These are phyloP conservation scores for Scaptomyza pallida DNA, from an alignment of 1,140 invertebrate species.

Conservation along the genomic window DNA sequence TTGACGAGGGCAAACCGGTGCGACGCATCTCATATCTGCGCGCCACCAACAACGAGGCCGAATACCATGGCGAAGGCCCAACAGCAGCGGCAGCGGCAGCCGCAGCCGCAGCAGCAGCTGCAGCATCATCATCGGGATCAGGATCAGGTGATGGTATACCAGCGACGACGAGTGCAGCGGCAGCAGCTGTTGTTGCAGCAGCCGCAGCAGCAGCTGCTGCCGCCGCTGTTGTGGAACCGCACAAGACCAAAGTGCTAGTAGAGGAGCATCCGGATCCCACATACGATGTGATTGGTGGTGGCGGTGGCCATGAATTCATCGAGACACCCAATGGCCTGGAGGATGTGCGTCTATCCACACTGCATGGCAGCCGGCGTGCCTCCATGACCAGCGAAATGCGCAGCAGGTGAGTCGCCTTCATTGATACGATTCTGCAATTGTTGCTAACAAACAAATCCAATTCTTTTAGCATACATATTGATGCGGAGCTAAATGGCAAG, in stretches of 20 bases:
- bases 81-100: conserved; percentile 33
- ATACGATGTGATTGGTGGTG: conserved; percentile 70
- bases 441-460: neutral
- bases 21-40: conserved; percentile 95
- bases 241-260: conserved; percentile 68
- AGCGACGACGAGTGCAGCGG: conserved; percentile 7
- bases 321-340: conserved; percentile 72
- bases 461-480: conserved; percentile 69
- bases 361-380: conserved; percentile 70
- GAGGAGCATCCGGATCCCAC: conserved; percentile 79
- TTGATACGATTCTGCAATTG: neutral
- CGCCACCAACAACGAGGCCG: conserved; percentile 88
- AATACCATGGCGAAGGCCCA: conserved; percentile 84
- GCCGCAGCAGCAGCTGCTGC: conserved; percentile 7
- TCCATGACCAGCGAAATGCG: conserved; percentile 79
- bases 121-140: no score
- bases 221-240: conserved; percentile 61
- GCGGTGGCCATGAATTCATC: conserved; percentile 70
- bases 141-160: no score
- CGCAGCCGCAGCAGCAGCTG: conserved; percentile 21
- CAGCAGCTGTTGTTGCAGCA: conserved; percentile 38
- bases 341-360: conserved; percentile 66
- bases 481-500: conserved; percentile 77
- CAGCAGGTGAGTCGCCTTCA: conserved; percentile 74
- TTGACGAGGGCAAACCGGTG: conserved; percentile 92